Base-by-base conservation (phyloP, 1,140 invertebrate species). In the Drosophila malerkotliana region DNA sequence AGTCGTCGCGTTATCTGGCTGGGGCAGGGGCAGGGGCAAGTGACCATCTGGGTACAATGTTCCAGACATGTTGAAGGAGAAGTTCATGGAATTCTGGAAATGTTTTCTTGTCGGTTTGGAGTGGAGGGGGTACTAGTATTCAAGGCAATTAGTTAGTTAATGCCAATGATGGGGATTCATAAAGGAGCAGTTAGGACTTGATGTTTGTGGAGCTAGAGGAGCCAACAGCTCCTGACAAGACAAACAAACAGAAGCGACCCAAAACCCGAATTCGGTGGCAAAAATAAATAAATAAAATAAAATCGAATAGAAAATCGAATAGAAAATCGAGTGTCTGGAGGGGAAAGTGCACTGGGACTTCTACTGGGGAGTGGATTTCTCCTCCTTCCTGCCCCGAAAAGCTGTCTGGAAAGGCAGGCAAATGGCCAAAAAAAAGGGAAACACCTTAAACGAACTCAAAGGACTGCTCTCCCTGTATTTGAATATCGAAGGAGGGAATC, bases 31-130 rank as follows among this genome's bases (percentile, higher is more conserved):
- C 21, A 3, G 21, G 21, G 21, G 21, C 21, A 21, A 21, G 21
- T 56, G 63, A 69, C 66, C 63, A 69, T 69, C 66, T 68, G 66
- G 51, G 30, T 41, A 14, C 47, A 61, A 53, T 53, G 66, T 68
- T 66, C 5, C 18, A 18, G 18, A 18, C 18, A 18, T 18, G 18
- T 1, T 18, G 18, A 1, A 18, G 18, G 15, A 68, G 28, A 32
- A 37, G 18, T 18, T 44, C 14, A 4, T 10, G 44, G 15, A 41
- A 49, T 34, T 15, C 58, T 14, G 21, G 24, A 26, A 52, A 48
- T 21, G 21, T 21, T 21, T 21, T 21, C 21, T 21, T 21, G 21
- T 21, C 21, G 21, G 32, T 28, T 18, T 18, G 18, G 18, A 18
- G 18, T 18, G 18, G 18, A 18, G 18, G 18, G 18, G 18, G 18